Base-by-base conservation (phyloP, 2,113 vertebrate species). In the Nothobranchius furzeri region DNA sequence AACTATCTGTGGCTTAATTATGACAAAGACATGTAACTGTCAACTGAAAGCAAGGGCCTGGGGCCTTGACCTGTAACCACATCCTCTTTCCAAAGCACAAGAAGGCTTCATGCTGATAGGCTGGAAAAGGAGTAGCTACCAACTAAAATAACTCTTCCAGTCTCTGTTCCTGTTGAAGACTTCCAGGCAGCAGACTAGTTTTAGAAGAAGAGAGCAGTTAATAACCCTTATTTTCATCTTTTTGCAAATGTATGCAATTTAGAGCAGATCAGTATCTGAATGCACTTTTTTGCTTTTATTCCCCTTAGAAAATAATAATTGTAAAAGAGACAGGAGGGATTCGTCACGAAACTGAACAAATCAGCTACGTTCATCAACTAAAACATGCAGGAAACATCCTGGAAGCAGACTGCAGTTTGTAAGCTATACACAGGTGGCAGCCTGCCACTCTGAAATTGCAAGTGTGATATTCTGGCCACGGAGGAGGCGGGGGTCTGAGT, bases 11-110 rank as follows among this genome's bases (percentile, higher is more conserved):
- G 78, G 66, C 80, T 82, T 68, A 47, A 65, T 68, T 64, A 64
- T 77, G 80, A 79, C 73, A 87, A 85, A 86, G 75, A 85, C 73
- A 37, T 65, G 59, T 71, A 85, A 88, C 73, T 81, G 85, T 72
- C 66, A 83, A 72, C 47, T 15, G 4, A 69, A 60, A 60, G 56
- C 76, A 78, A 85, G 62, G 69, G 83, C 14, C 58, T 46, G 67
- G 25, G 65, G 84, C 76, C 60, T 55, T 85, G 87, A 88, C 82
- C 72, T 88, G 86, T 87, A 83, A 88, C 87, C 86, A 90, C 89
- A 90, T 91, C 90, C 90, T 89, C 86, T 90, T 91, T 89, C 85
- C 86, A 84, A 42, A 85, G 76, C 24, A 5, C 66, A 80, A 79
- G 56, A 74, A 52, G 62, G 49, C 66, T 75, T 73, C 78, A 66